Evolutionary conservation across 1,140 invertebrate species (phyloP).

Genomic region (Cyrtorhinus lividipennis): DNA sequence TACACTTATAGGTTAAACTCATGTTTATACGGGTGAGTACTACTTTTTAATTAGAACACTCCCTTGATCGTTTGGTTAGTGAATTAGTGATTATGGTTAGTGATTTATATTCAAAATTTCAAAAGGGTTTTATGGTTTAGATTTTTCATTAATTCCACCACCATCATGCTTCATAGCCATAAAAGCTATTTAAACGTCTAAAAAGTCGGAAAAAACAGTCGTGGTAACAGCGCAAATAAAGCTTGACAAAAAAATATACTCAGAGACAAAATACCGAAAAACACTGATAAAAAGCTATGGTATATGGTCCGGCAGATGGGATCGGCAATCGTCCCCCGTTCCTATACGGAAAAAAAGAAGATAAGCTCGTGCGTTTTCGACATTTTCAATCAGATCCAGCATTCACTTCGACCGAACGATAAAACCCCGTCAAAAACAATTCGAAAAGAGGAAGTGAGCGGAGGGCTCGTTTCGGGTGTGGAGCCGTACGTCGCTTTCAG

Average conservation of each 20-base stretch:
- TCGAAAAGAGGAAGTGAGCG: no score
- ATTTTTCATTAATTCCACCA: constrained; percentile 12
- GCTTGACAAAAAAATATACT: background rate
- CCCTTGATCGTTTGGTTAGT: background rate
- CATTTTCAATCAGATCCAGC: no score
- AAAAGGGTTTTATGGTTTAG: background rate
- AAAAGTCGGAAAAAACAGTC: background rate
- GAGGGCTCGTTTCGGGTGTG: no score
- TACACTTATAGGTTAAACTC: background rate
- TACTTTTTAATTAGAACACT: background rate
- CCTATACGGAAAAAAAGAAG: no score
- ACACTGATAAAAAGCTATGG: constrained; percentile 7
- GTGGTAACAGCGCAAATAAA: constrained; percentile 4
- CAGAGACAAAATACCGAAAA: constrained; percentile 9
- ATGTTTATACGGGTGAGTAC: background rate
- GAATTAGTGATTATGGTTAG: background rate
- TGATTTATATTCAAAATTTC: background rate
- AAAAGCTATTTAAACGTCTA: constrained; percentile 9
- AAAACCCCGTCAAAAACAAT: no score
- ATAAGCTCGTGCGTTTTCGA: no score
- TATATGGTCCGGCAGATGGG: background rate
- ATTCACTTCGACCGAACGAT: no score
- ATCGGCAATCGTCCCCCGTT: no score
- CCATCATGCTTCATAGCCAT: constrained; percentile 19
- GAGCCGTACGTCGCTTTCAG: no score